Base-by-base conservation (phyloP, 2,797 vertebrate species). In the Liparis tanakae region DNA sequence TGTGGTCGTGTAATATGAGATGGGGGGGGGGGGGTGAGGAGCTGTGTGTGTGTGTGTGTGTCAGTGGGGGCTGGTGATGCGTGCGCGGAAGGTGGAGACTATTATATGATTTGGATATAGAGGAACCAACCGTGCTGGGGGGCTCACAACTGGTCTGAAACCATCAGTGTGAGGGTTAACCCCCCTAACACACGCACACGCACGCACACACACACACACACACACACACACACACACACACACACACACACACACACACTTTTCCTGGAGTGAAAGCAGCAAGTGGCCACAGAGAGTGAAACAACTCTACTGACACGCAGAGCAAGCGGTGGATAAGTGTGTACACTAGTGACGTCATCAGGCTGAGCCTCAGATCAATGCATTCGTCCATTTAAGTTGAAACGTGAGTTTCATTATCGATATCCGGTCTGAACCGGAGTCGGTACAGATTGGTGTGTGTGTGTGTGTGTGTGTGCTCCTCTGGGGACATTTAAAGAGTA, bases 221-320 rank as follows among this genome's bases (percentile, higher is more conserved):
- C 25, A 30, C 25, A 30, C 25, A 30, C 25, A 30, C 25, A 30
- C 25, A 30, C 25, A 30, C 25, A 30, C 25, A 30, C 25, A 30
- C 25, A 30, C 25, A 30, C 25, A 30, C 25, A 30, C 25, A 30
- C 25, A 30, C 25, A 30, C 25, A 30, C 25, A 4, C 25, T 30
- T 30, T 2, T 68, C 13, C 50, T 22, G 65, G 80, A 85, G 67
- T 74, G 71, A 85, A 70, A 73, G 81, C 69, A 81, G 22, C 67
- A 82, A 74, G 74, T 86, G 82, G 70, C 41, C 72, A 22, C 51
- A 60, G 10, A 64, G 9, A 17, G 63, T 10, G 20, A 44, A 58
- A 30, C 25, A 30, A 55, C 25, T 17, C 25, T 30, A 17, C 13
- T 36, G 12, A 10, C 12, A 39, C 14, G 33, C 1, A 51, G 2